Evolutionary conservation across 2,888 invertebrate species (phyloP), one percentile per base, ranked within the genome.

Genomic region (Boloria selene): DNA sequence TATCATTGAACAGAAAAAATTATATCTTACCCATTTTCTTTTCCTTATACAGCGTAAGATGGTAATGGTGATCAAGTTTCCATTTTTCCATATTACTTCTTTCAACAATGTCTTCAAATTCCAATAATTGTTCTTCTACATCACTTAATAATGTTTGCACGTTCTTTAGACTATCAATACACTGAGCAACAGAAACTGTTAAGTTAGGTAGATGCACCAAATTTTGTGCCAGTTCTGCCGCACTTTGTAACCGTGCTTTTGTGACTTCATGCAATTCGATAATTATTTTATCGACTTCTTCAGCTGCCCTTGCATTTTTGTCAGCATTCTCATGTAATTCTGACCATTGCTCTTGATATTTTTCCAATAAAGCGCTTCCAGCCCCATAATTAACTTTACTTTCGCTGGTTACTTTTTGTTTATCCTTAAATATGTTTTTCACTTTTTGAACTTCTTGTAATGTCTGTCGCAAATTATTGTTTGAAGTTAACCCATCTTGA

Each of bases 291-390:
- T 93, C 94, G 4, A 93, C 87, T 67, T 89, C 82, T 5, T 93
- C 93, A 1, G 94, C 95, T 56, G 90, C 90, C 75, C 87, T 93
- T 10, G 96, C 95, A 79, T 95, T 96, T 60, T 89, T 91, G 74
- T 96, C 96, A 1, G 95, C 94, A 67, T 94, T 90, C 70, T 93
- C 92, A 73, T 96, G 96, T 54, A 96, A 80, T 74, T 94, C 94
- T 17, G 93, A 94, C 96, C 96, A 96, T 70, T 95, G 91, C 55
- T 94, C 88, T 81, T 96, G 95, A 82, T 95, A 96, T 82, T 95
- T 94, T 70, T 94, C 93, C 56, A 96, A 83, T 69, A 96, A 85
- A 70, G 94, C 94, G 44, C 94, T 94, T 5, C 96, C 96, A 73
- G 95, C 95, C 77, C 94, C 93, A 60, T 85, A 91, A 72, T 90